Conservation (phyloP, 2,888 invertebrate genomes). For the Hipparchia semele region DNA sequence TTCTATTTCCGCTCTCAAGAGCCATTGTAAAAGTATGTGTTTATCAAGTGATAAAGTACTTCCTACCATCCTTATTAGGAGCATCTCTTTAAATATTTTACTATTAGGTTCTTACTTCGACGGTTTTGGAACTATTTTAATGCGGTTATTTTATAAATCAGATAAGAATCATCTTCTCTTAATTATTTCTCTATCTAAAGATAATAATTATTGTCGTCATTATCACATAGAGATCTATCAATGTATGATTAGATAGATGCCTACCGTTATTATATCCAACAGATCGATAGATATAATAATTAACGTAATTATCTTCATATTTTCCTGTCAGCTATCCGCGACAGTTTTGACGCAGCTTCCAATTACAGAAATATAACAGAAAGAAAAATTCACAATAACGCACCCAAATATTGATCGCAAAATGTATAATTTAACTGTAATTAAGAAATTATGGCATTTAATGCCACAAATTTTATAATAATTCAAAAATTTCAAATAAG, state of each 20-base stretch:
- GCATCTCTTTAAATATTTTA: background rate
- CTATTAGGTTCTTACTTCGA: background rate
- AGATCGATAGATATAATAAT: background rate
- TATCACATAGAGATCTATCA: conserved; percentile 5
- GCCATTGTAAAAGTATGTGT: too few species aligned
- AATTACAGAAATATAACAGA: background rate
- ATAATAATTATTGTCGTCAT: background rate
- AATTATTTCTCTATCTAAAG: background rate
- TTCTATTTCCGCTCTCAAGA: too few species aligned
- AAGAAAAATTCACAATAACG: background rate
- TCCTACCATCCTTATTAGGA: background rate
- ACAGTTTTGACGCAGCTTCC: background rate
- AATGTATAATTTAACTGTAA: background rate
- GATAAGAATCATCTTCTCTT: background rate
- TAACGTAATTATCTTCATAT: conserved; percentile 4
- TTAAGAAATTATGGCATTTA: background rate
- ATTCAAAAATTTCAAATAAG: background rate
- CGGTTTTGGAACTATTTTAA: background rate
- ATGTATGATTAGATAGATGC: background rate
- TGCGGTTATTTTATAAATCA: background rate
- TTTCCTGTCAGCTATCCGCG: background rate
- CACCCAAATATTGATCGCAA: conserved; percentile 8
- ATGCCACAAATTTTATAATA: background rate
- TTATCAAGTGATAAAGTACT: too few species aligned
- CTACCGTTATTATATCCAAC: background rate